Evolutionary conservation across 2,113 vertebrate species (phyloP), one percentile per base, ranked within the genome.

Genomic region (Phylloscopus trochilus): DNA sequence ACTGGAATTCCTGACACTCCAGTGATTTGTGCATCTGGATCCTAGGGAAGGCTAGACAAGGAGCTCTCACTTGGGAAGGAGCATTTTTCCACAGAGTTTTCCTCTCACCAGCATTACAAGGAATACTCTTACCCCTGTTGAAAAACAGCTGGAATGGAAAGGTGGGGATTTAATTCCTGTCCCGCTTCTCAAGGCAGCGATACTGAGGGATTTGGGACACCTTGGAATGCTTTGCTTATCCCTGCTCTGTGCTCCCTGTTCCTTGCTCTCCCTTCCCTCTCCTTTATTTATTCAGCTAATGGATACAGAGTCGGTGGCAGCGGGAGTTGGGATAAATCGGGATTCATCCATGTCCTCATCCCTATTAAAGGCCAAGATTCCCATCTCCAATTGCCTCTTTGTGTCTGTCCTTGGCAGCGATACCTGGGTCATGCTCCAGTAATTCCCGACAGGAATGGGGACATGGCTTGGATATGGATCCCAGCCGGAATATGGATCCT

Each of bases 361-460:
- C 58, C 81, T 66, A 94, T 95, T 95, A 94, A 97, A 97, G 68
- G 43, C 76, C 20, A 24, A 94, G 93, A 95, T 95, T 89, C 92
- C 70, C 89, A 95, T 95, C 91, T 94, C 68, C 2, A n/a, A 91
- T 87, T 60, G 74, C 70, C 78, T 95, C 82, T 94, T 82, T 87
- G 91, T 95, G 94, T 86, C 92, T 91, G 75, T 88, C 4, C 82
- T 88, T 12, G 43, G 55, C n/a, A 7, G 59, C 5, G 82, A 95
- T 91, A 91, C 90, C 78, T 80, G 93, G 27, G 85, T 96, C 90
- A 88, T 6, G 49, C 87, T 92, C 76, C 87, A 21, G 49, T 28
- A 66, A 62, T 43, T 91, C 75, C 94, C n/a, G 62, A 9, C 9
- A 12, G 85, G 51, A 77, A 28, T 0, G 56, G 53, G 66, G 21